A percentile compares a stretch with the other conserved stretches of the same genome.
These are phyloP conservation scores for Aselliscus stoliczkanus DNA, from an alignment of 2,797 vertebrate genomes.

Conservation along the genomic window DNA sequence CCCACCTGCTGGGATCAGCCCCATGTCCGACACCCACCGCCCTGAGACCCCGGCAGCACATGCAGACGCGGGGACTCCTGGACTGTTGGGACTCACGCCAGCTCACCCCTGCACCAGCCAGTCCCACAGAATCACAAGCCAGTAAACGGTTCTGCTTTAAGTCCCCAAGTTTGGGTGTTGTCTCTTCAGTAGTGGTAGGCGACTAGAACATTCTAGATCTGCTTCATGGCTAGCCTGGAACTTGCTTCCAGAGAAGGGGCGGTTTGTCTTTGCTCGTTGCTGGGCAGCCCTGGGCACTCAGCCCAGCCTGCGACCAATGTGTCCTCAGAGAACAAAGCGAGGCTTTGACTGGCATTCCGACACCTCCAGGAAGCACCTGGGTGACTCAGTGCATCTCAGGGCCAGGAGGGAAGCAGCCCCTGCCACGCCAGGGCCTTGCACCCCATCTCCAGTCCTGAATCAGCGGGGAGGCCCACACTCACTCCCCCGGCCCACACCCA, in stretches of 20 bases:
- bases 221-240: background rate
- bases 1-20: too few relatives aligned
- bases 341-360: rapidly evolving
- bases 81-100: rapidly evolving
- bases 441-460: background rate
- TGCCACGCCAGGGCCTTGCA: rapidly evolving
- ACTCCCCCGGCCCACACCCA: background rate
- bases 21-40: rapidly evolving
- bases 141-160: rapidly evolving
- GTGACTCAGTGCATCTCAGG: rapidly evolving
- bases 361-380: background rate
- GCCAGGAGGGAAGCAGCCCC: background rate
- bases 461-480: background rate
- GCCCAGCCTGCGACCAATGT: rapidly evolving
- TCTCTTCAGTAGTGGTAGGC: rapidly evolving
- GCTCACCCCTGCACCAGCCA: rapidly evolving
- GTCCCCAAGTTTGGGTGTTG: rapidly evolving
- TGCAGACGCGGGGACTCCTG: rapidly evolving
- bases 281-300: background rate
- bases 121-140: background rate
- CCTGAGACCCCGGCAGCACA: background rate
- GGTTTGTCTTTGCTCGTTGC: rapidly evolving
- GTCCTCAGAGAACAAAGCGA: background rate
- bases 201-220: background rate
- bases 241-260: rapidly evolving